Percentiles rank a stretch among this genome's conserved stretches.
phyloP scores from a whole-genome alignment of 2,888 invertebrate species.

The Lasioglossum lativentre region DNA sequence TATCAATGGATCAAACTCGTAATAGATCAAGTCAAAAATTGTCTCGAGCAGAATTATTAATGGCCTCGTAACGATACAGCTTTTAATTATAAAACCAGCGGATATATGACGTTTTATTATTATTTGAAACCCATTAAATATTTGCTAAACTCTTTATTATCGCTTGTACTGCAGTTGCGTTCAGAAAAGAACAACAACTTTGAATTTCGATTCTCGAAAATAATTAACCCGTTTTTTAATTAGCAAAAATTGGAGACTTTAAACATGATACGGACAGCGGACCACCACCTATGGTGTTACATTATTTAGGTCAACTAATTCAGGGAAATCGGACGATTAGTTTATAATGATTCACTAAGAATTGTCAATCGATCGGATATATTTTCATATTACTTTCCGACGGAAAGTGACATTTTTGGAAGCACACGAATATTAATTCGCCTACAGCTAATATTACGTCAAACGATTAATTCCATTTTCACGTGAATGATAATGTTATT shows the following conservation, averaged over 20 bases:
- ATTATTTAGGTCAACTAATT: neutral
- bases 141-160: neutral
- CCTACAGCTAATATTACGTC: neutral
- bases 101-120: neutral
- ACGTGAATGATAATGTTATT: neutral
- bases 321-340: neutral
- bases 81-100: neutral
- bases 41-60: conserved; percentile 38
- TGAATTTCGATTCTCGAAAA: neutral
- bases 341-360: neutral
- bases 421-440: neutral
- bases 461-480: neutral
- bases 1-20: conserved; percentile 44
- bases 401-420: neutral
- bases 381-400: too few species aligned
- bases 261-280: neutral
- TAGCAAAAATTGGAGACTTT: too few species aligned
- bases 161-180: neutral
- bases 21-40: conserved; percentile 46
- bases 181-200: neutral
- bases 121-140: neutral
- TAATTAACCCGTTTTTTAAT: neutral
- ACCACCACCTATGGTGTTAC: too few species aligned
- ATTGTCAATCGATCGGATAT: too few species aligned
- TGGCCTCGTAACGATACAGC: conserved; percentile 2